Evolutionary conservation across 2,888 invertebrate genomes (phyloP), one percentile per base, ranked within the genome.

Genomic region (Andrena fulva): DNA sequence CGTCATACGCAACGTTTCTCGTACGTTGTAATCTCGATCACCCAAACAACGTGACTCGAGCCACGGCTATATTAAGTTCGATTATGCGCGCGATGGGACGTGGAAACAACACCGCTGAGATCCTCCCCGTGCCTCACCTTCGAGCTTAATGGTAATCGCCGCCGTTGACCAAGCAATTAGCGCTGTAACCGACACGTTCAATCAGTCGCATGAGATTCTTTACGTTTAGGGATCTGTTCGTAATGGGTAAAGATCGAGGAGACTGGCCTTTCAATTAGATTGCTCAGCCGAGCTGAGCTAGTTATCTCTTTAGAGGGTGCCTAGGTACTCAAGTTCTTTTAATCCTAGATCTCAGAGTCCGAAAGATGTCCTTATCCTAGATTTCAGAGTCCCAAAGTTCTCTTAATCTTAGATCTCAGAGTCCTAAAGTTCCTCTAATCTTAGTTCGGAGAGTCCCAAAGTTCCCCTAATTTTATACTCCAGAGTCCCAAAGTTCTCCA

Each of bases 1-100:
- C 72, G 67, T 67, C 67, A 77, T 42, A 16, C 10, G 52, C 48
- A 48, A 48, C 24, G 52, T 77, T 64, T n/a, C 50, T 50, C 64
- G 0, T 29, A 31, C 29, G 24, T 27, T 50, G 56, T 56, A 54
- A 8, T 31, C 27, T 12, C 8, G 33, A 33, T 67, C 67, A 31
- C 4, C 31, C 42, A 67, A 66, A 80, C 48, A 75, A 48, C 29
- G n/a, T 48, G 60, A 50, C 48, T 50, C 67, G 31, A 7, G 6
- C 8, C 48, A 24, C 33, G 48, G 48, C 29, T 50, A 20, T 59
- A 68, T 72, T 54, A 20, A 64, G 52, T 63, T 60, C 33, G 50
- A 42, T 64, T 79, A 10, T 50, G 27, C 33, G 16, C 20, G 10
- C 54, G 29, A 52, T 29, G 33, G 50, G 48, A 42, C 50, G 20